A percentile compares a stretch with the other conserved stretches of the same genome.
phyloP scores from a whole-genome alignment of 2,113 vertebrate genomes.

The Caretta caretta region DNA sequence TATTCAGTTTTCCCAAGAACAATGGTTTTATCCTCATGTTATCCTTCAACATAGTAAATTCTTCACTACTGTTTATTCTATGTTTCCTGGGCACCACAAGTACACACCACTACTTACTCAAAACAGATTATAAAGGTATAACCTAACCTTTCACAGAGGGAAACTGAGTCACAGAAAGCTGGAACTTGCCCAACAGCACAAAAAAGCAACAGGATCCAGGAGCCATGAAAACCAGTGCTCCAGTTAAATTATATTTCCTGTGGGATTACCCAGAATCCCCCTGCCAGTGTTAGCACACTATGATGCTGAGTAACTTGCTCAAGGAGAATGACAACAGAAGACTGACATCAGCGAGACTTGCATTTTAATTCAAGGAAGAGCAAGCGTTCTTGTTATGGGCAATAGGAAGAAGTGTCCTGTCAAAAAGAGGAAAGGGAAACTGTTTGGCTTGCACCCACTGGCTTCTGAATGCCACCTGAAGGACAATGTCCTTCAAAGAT shows the following conservation, averaged over 20 bases:
- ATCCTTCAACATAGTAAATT: too few species aligned
- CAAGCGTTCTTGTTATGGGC: not conserved
- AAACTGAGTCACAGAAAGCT: not conserved
- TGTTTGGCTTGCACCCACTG: not conserved
- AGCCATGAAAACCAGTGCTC: not conserved
- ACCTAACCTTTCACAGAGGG: not conserved
- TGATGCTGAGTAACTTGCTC: not conserved
- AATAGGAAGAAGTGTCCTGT: not conserved
- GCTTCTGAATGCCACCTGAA: not conserved
- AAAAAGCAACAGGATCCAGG: not conserved
- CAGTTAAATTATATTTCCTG: not conserved
- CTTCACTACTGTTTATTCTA: not conserved
- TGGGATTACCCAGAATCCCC: not conserved
- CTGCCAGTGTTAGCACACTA: not conserved
- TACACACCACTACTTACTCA: not conserved
- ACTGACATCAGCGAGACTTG: accelerated
- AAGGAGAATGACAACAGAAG: not conserved
- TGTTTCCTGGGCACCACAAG: not conserved
- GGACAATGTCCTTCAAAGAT: not conserved
- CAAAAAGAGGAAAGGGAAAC: not conserved
- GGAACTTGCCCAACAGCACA: not conserved
- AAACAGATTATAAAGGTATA: not conserved
- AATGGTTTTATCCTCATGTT: not conserved
- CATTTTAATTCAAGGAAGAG: accelerated
- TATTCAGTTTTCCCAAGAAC: not conserved